phyloP scores from a whole-genome alignment of 1,140 invertebrate genomes.

The Cydia strobilella region DNA sequence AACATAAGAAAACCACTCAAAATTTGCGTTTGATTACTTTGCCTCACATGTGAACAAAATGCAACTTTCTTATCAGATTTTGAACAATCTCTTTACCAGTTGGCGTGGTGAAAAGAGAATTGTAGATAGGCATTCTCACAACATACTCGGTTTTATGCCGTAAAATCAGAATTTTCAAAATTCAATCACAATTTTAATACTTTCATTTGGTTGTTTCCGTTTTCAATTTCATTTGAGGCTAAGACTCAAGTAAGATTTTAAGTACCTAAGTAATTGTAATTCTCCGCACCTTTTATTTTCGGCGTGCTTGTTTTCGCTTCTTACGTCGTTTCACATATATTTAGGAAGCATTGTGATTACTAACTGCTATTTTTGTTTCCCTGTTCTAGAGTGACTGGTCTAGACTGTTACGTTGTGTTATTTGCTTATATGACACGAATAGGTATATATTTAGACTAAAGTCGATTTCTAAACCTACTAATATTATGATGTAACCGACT shows the following conservation, averaged over 20 bases:
- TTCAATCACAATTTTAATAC: not conserved
- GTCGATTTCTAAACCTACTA: not conserved
- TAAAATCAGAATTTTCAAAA: too few species aligned
- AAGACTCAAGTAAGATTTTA: slow-evolving; percentile 17
- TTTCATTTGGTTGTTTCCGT: not conserved
- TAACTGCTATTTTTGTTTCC: not conserved
- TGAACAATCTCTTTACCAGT: too few species aligned
- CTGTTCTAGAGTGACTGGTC: not conserved
- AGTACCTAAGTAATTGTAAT: slow-evolving; percentile 4
- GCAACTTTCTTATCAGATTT: too few species aligned
- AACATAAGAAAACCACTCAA: too few species aligned
- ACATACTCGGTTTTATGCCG: too few species aligned
- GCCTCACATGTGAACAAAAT: too few species aligned
- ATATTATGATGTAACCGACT: not conserved
- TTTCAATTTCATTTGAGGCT: not conserved
- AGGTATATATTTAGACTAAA: not conserved
- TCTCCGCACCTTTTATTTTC: not conserved
- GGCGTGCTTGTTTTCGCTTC: slow-evolving; percentile 6
- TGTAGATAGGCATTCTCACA: too few species aligned
- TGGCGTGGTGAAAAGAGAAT: too few species aligned
- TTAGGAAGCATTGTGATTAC: not conserved
- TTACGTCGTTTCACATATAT: slow-evolving; percentile 11
- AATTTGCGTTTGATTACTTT: too few species aligned
- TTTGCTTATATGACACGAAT: too few species aligned
- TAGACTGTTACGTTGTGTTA: slow-evolving; percentile 9